Percentiles rank a stretch among this genome's conserved stretches.
phyloP scores from a whole-genome alignment of 2,797 vertebrate genomes.

The Podarcis siculus region DNA sequence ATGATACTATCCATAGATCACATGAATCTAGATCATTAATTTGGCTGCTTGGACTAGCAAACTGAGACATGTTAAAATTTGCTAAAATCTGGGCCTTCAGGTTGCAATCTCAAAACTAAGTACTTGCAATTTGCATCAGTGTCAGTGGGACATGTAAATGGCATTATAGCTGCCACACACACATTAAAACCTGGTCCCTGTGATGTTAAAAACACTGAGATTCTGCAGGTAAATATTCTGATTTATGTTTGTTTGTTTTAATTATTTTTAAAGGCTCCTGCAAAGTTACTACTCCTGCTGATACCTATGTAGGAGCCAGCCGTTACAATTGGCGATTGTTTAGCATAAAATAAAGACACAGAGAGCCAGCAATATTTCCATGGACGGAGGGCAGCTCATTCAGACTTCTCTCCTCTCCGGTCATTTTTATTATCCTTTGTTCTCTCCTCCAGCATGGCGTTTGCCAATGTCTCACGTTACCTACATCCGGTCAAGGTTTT shows the following conservation, averaged over 20 bases:
- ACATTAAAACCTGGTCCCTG: not conserved
- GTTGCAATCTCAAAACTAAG: not conserved
- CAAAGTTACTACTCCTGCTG: too few relatives aligned
- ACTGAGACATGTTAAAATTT: not conserved
- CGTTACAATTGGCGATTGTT: too few relatives aligned
- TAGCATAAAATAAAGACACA: too few relatives aligned
- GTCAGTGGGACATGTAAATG: not conserved
- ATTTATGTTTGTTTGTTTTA: not conserved
- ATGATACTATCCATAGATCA: not conserved
- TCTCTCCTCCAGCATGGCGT: too few relatives aligned
- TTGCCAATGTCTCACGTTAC: too few relatives aligned
- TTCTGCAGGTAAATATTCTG: not conserved
- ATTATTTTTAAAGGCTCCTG: not conserved
- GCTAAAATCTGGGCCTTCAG: not conserved
- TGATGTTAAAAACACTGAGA: too few relatives aligned
- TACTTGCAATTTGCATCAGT: not conserved
- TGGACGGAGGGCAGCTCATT: too few relatives aligned
- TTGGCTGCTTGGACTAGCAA: not conserved
- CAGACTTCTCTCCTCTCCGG: too few relatives aligned
- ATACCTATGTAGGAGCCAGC: too few relatives aligned
- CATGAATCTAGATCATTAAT: not conserved
- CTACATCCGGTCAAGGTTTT: too few relatives aligned
- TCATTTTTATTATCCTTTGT: too few relatives aligned
- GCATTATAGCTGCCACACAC: not conserved
- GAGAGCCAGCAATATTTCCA: too few relatives aligned